Evolutionary conservation across 1,140 invertebrate genomes (phyloP), one percentile per base, ranked within the genome.

Genomic region (Geopemphigus sp.): DNA sequence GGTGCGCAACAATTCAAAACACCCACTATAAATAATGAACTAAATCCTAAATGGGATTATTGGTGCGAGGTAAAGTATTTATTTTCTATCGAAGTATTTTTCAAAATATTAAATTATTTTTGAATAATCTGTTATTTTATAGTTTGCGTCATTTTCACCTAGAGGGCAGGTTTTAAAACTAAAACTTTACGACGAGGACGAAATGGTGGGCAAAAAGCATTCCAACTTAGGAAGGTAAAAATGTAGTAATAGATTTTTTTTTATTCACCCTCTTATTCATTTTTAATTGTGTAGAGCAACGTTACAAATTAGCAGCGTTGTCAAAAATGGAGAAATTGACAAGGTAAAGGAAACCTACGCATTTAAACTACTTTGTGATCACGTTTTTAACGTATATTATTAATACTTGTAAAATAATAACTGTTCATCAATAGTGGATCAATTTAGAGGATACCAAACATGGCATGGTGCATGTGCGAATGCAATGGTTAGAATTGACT

Each of bases 41-140:
- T 98, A 15, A 93, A 95, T 88, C 96, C 96, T 19, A 92, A 94
- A 83, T 98, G 96, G 96, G 94, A 96, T 85, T 95, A 87, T 85
- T 94, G 92, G 91, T 96, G 94, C 84, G 94, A 96, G 92, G 94
- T 95, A 89, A 88, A 87, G 54, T 68, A 68, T 15, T 81, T 53
- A 8, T 72, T 61, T 22, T 56, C 39, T 14, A 47, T 22, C 17
- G 1, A 47, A 22, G 47, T 24, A 66, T 66, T 22, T 66, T 24
- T 24, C 22, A 66, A 4, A 8, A 12, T 66, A 2, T 3, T 66
- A 66, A 50, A 66, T 47, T 29, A 29, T 32, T 29, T 5, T 26
- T 26, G n/a, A 22, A 1, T 66, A 66, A 12, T 15, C 10, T 26
- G 12, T 47, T 15, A 54, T 70, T n/a, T 17, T 66, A n/a, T 72